phyloP scores from a whole-genome alignment of 2,113 vertebrate species.

The Onychostruthus taczanowskii region DNA sequence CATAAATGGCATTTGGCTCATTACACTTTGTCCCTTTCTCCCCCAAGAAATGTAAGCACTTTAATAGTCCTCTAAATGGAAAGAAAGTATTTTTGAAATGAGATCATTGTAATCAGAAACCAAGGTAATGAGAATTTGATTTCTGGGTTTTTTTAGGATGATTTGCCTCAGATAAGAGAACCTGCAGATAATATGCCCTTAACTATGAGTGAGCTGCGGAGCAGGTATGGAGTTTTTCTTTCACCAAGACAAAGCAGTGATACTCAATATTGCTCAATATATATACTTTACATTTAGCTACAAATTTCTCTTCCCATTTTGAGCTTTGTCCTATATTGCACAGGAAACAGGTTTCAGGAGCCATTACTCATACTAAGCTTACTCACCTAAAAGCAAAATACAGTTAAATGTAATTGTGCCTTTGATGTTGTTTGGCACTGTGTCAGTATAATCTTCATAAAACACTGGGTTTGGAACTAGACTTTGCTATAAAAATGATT shows the following conservation, averaged over 20 bases:
- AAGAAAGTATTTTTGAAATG: slow-evolving; percentile 50
- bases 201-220: slow-evolving; percentile 60
- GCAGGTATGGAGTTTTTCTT: slow-evolving; percentile 64
- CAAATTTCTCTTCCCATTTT: background rate
- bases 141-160: background rate
- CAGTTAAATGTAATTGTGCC: background rate
- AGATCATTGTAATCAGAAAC: slow-evolving; percentile 47
- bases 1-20: slow-evolving; percentile 62
- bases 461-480: background rate
- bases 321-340: background rate
- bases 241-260: background rate
- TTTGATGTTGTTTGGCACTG: background rate
- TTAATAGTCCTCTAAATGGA: slow-evolving; percentile 50
- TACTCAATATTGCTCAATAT: background rate
- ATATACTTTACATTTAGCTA: background rate
- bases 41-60: slow-evolving; percentile 56
- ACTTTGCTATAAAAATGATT: background rate
- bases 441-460: background rate
- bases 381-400: slow-evolving; percentile 30
- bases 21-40: slow-evolving; percentile 47
- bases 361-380: background rate
- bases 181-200: slow-evolving; percentile 12
- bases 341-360: background rate
- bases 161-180: slow-evolving; percentile 43
- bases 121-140: slow-evolving; percentile 53